Percentiles rank a stretch among this genome's conserved stretches.
phyloP scores from a whole-genome alignment of 92 coral and sea anemone species.

The Epizoanthus ramosus region DNA sequence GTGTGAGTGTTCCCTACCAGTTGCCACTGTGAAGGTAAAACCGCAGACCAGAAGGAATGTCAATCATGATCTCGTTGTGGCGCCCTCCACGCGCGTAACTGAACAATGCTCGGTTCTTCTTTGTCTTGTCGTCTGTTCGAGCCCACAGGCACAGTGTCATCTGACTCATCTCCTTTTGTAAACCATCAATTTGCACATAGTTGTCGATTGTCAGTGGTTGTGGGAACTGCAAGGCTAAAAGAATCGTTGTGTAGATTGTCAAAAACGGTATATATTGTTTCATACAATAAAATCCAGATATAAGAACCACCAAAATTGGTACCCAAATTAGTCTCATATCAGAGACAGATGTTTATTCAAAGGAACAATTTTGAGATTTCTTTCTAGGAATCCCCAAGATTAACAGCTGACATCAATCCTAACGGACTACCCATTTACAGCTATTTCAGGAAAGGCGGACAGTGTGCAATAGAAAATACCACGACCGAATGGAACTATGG shows the following conservation, averaged over 20 bases:
- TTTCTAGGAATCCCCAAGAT: too few relatives aligned
- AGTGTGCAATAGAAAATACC: too few relatives aligned
- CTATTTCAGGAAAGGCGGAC: too few relatives aligned
- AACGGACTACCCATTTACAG: too few relatives aligned
- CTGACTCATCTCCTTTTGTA: conserved; percentile 23
- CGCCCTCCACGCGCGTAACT: conserved; percentile 39
- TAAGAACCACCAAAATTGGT: background rate
- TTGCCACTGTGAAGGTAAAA: conserved; percentile 41
- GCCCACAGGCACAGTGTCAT: conserved; percentile 42
- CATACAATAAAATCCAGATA: background rate
- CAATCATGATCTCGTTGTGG: conserved; percentile 34
- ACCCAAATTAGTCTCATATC: too few relatives aligned
- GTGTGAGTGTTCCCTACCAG: conserved; percentile 16
- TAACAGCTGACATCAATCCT: too few relatives aligned
- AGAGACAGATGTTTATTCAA: too few relatives aligned
- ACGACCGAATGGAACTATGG: too few relatives aligned
- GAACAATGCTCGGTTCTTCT: conserved; percentile 24
- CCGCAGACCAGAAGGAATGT: conserved; percentile 31
- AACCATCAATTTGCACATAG: conserved; percentile 15
- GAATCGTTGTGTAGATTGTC: background rate
- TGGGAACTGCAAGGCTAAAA: conserved; percentile 23
- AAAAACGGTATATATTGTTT: background rate
- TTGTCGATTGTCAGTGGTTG: conserved; percentile 21
- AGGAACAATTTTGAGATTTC: too few relatives aligned
- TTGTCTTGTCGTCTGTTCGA: conserved; percentile 29